Evolutionary conservation across 2,888 invertebrate species (phyloP).

Genomic region (Hydrotaea cyrtoneurina): DNA sequence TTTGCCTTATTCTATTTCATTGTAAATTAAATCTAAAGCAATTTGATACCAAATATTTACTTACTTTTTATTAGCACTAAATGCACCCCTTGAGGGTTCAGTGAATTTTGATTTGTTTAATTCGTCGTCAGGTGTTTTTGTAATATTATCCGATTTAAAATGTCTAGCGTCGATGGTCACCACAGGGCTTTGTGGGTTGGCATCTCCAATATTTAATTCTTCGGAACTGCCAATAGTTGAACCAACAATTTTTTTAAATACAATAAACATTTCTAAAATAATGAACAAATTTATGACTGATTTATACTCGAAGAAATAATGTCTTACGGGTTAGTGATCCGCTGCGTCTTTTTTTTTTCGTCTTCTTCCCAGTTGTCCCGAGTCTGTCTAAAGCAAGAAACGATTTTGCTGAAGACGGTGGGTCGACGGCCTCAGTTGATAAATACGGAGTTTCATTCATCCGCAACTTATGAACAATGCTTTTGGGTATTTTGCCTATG

Average conservation of each 20-base stretch:
- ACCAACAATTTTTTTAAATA: constrained; percentile 89
- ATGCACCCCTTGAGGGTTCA: constrained; percentile 82
- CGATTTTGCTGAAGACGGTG: not conserved
- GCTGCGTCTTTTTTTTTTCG: constrained; percentile 90
- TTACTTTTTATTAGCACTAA: constrained; percentile 87
- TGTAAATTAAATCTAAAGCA: no score
- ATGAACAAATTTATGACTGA: not conserved
- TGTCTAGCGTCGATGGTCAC: constrained; percentile 61
- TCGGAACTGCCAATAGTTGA: constrained; percentile 82
- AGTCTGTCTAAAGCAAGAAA: constrained; percentile 66
- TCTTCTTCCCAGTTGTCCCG: constrained; percentile 76
- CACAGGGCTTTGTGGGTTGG: constrained; percentile 66
- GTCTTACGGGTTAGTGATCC: constrained; percentile 91
- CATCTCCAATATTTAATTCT: constrained; percentile 80
- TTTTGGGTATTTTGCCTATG: constrained; percentile 88
- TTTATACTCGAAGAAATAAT: not conserved
- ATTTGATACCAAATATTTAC: constrained; percentile 5
- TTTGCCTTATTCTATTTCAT: no score
- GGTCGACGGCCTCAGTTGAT: not conserved
- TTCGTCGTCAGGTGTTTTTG: constrained; percentile 83
- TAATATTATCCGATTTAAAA: constrained; percentile 68
- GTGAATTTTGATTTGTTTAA: constrained; percentile 85
- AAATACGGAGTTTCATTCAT: constrained; percentile 57
- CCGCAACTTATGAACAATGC: constrained; percentile 81
- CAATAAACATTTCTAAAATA: constrained; percentile 87